Evolutionary conservation across 2,797 vertebrate species (phyloP).

Genomic region (Naso thynnoides): DNA sequence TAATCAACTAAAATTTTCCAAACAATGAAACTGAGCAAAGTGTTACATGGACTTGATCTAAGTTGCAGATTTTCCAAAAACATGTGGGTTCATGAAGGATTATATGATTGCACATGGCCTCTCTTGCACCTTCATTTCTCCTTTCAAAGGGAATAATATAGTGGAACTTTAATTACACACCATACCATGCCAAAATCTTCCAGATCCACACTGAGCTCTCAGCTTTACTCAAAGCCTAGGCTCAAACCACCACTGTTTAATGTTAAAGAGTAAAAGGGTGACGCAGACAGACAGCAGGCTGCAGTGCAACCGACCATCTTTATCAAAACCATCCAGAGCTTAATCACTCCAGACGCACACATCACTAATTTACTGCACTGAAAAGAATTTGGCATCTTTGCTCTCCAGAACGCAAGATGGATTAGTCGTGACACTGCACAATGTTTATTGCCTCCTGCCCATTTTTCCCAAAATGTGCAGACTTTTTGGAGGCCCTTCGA

Average conservation of each 20-base stretch:
- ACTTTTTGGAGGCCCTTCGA: conserved; percentile 52
- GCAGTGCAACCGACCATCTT: conserved; percentile 40
- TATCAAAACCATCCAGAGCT: conserved; percentile 53
- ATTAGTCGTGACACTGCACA: conserved; percentile 61
- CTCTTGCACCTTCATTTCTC: conserved; percentile 6
- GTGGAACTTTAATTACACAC: conserved; percentile 16
- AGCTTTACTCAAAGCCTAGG: conserved; percentile 27
- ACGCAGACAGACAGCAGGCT: conserved; percentile 55
- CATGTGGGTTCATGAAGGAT: neutral
- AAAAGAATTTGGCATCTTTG: conserved; percentile 55
- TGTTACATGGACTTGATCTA: neutral
- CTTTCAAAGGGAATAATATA: conserved; percentile 6
- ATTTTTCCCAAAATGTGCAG: conserved; percentile 64
- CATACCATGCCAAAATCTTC: conserved; percentile 14
- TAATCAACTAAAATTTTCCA: neutral
- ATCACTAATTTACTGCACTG: conserved; percentile 39
- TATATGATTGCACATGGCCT: neutral
- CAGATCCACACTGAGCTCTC: conserved; percentile 24
- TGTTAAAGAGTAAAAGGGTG: conserved; percentile 34
- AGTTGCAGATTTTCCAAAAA: neutral
- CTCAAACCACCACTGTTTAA: conserved; percentile 32
- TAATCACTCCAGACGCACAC: conserved; percentile 49
- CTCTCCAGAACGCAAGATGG: conserved; percentile 41
- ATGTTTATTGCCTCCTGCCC: conserved; percentile 57
- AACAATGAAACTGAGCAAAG: neutral